Evolutionary conservation across 2,113 vertebrate genomes (phyloP).

Genomic region (Dascyllus trimaculatus): DNA sequence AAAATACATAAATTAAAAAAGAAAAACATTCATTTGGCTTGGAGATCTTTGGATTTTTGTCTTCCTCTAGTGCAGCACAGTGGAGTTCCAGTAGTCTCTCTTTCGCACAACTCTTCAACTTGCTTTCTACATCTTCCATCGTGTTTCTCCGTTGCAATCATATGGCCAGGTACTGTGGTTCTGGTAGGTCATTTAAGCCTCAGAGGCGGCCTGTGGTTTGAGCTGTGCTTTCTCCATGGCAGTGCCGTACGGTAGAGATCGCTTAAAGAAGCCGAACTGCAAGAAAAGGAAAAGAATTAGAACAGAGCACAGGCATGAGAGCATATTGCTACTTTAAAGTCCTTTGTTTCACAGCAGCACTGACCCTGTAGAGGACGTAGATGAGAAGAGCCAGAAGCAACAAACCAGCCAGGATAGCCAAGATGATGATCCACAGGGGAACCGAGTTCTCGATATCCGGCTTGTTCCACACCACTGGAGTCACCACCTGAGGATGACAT

Average conservation of each 20-base stretch:
- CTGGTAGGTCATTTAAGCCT: conserved; percentile 84
- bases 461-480: conserved; percentile 90
- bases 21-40: conserved; percentile 86
- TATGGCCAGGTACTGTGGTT: conserved; percentile 68
- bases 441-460: conserved; percentile 87
- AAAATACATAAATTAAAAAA: conserved; percentile 68
- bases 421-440: conserved; percentile 93
- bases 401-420: conserved; percentile 92
- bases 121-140: conserved; percentile 55
- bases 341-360: conserved; percentile 43
- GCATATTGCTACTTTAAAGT: not conserved
- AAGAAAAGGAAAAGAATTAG: not conserved
- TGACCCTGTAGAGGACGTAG: conserved; percentile 93
- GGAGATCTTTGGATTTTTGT: conserved; percentile 75
- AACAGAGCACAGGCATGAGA: not conserved
- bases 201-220: conserved; percentile 94
- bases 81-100: conserved; percentile 87
- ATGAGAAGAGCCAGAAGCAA: conserved; percentile 92
- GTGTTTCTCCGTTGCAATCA: conserved; percentile 73
- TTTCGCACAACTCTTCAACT: conserved; percentile 60
- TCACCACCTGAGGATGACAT: conserved; percentile 85
- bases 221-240: conserved; percentile 97
- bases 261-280: conserved; percentile 95
- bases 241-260: conserved; percentile 91
- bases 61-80: conserved; percentile 83